Evolutionary conservation across 1,140 invertebrate species (phyloP), one percentile per base, ranked within the genome.

Genomic region (Pogonognathellus flavescens): DNA sequence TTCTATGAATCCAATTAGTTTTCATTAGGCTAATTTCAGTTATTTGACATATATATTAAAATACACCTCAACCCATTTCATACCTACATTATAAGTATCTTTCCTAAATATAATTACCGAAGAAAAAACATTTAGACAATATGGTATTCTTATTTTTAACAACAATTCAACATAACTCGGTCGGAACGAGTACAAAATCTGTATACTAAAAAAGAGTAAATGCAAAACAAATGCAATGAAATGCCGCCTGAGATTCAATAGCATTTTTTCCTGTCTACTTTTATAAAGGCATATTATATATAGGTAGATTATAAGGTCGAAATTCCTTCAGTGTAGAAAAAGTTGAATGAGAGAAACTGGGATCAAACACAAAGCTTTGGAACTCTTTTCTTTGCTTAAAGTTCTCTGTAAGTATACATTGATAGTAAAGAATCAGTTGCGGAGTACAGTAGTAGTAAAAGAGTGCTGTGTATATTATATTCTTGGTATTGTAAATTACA

Each of bases 201-300:
- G 31, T 41, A 41, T 41, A n/a, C 31, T 41, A 41, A 6, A n/a
- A n/a, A n/a, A n/a, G 1, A 6, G 31, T 50, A 76, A 76, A 76
- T 76, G 70, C 70, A 76, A 76, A 76, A 50, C 31, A 49, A 76
- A 76, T 76, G 25, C 70, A 66, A 76, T 76, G 70, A 76, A 76
- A 76, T 76, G 31, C 70, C 70, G 70, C 70, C 70, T 76, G 1
- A 76, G n/a, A 76, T 50, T 76, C 25, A 76, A 50, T 50, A 76
- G 70, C 25, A 18, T 76, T 76, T 76, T 76, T 76, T n/a, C 8
- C 31, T 50, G 9, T 18, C 62, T 66, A 13, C 25, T 25, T 66
- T 20, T 50, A 18, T 76, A 25, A 41, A 49, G 41, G 11, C 31
- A 70, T 41, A 70, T 41, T 14, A 13, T 50, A n/a, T 76, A n/a